Percentiles rank a stretch among this genome's conserved stretches.
phyloP scores from a whole-genome alignment of 2,888 invertebrate species.

The Spicauda simplicius region DNA sequence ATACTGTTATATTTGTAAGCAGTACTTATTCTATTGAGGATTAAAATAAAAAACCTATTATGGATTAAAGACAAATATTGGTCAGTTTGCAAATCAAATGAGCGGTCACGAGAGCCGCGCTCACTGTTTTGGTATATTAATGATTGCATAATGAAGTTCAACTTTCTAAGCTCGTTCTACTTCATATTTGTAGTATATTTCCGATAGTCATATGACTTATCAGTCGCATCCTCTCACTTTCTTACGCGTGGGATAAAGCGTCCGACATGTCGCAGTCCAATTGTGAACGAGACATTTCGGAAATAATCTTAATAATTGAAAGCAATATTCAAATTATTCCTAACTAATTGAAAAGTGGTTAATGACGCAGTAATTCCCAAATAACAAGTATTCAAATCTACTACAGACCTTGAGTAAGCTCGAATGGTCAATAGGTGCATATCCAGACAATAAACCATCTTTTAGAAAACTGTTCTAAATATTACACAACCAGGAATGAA shows the following conservation, averaged over 20 bases:
- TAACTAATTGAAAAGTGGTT: too few species aligned
- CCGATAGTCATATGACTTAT: constrained; percentile 44
- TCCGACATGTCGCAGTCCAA: constrained; percentile 11
- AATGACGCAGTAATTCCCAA: too few species aligned
- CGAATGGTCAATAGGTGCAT: too few species aligned
- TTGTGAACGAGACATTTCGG: background rate
- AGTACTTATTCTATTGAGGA: background rate
- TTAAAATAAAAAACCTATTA: background rate
- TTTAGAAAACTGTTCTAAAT: too few species aligned
- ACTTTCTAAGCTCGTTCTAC: constrained; percentile 37
- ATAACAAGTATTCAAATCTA: too few species aligned
- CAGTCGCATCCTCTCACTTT: constrained; percentile 71
- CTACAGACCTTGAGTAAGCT: too few species aligned
- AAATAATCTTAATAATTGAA: background rate
- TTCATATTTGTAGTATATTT: constrained; percentile 24
- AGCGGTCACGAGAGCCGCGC: background rate
- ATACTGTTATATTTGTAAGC: background rate
- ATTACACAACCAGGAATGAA: too few species aligned
- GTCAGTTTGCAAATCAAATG: constrained; percentile 21
- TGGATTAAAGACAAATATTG: background rate
- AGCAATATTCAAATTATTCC: background rate
- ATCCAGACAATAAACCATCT: too few species aligned
- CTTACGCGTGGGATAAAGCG: constrained; percentile 54
- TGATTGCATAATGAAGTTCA: constrained; percentile 34
- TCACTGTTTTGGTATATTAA: constrained; percentile 1